Evolutionary conservation across 2,888 invertebrate species (phyloP).

Genomic region (Ochropacha duplaris): DNA sequence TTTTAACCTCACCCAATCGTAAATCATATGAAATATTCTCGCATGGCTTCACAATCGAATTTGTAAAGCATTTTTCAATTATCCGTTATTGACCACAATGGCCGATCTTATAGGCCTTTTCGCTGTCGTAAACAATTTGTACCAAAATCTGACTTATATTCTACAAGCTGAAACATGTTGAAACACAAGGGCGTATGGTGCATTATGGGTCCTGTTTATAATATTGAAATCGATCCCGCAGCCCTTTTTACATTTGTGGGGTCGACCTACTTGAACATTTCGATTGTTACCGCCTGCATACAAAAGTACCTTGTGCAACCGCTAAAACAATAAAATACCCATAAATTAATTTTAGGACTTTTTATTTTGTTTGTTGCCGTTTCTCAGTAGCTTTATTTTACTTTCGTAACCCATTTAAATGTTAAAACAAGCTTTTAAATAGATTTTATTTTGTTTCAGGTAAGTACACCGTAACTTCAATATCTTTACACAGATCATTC

Average conservation of each 20-base stretch:
- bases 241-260: slow-evolving; percentile 50
- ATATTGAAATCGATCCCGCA: slow-evolving; percentile 46
- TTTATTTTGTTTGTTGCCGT: slow-evolving; percentile 12
- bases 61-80: slow-evolving; percentile 80
- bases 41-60: slow-evolving; percentile 72
- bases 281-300: slow-evolving; percentile 62
- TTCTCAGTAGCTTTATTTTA: slow-evolving; percentile 8
- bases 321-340: slow-evolving; percentile 57
- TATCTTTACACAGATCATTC: background rate
- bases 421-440: slow-evolving; percentile 12
- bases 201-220: slow-evolving; percentile 15
- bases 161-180: slow-evolving; percentile 35
- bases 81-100: slow-evolving; percentile 79
- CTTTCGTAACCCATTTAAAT: slow-evolving; percentile 6
- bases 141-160: slow-evolving; percentile 32
- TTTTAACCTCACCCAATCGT: slow-evolving; percentile 60
- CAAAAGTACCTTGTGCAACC: slow-evolving; percentile 51
- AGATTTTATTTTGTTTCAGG: slow-evolving; percentile 58
- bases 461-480: slow-evolving; percentile 49
- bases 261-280: slow-evolving; percentile 62
- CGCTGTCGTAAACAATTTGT: slow-evolving; percentile 69
- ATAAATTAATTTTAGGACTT: slow-evolving; percentile 34
- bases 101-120: slow-evolving; percentile 71
- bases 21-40: slow-evolving; percentile 70
- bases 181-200: slow-evolving; percentile 33